A percentile compares a stretch with the other conserved stretches of the same genome.
phyloP scores from a whole-genome alignment of 2,113 vertebrate genomes.

The Loxodonta africana region DNA sequence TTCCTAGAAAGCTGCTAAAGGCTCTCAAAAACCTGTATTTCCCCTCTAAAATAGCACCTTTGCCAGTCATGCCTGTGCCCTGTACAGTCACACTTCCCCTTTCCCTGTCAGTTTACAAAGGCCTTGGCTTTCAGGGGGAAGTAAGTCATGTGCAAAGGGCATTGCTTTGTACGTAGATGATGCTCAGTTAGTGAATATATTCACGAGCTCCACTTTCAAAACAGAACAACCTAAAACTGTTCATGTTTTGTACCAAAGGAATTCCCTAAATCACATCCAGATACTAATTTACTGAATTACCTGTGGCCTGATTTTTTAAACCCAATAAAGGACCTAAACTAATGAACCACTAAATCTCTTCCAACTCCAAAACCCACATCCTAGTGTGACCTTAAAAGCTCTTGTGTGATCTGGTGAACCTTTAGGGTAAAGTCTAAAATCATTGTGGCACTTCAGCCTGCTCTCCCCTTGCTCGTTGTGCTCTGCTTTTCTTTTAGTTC shows the following conservation, averaged over 20 bases:
- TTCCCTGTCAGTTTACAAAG: slow-evolving; percentile 33
- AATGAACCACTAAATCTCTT: slow-evolving; percentile 46
- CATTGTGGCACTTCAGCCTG: not conserved
- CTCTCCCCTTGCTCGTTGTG: not conserved
- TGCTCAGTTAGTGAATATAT: not conserved
- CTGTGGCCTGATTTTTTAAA: slow-evolving; percentile 43
- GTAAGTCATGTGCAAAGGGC: not conserved
- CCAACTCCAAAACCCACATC: slow-evolving; percentile 45
- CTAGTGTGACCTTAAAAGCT: slow-evolving; percentile 20
- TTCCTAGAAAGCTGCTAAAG: not conserved
- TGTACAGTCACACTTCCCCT: not conserved
- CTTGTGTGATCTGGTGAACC: not conserved
- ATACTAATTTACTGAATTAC: slow-evolving; percentile 57
- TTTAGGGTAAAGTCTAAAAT: not conserved
- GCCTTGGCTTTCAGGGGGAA: not conserved
- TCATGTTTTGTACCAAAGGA: slow-evolving; percentile 31
- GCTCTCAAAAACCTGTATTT: not conserved
- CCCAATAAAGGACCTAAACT: not conserved
- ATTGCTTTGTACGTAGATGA: not conserved
- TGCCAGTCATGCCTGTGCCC: not conserved
- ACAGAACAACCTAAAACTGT: not conserved
- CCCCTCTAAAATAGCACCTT: not conserved
- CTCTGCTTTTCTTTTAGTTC: slow-evolving; percentile 21
- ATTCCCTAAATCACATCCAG: not conserved
- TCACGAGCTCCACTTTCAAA: slow-evolving; percentile 34